Evolutionary conservation across 1,140 invertebrate genomes (phyloP).

Genomic region (Eufriesea mexicana): DNA sequence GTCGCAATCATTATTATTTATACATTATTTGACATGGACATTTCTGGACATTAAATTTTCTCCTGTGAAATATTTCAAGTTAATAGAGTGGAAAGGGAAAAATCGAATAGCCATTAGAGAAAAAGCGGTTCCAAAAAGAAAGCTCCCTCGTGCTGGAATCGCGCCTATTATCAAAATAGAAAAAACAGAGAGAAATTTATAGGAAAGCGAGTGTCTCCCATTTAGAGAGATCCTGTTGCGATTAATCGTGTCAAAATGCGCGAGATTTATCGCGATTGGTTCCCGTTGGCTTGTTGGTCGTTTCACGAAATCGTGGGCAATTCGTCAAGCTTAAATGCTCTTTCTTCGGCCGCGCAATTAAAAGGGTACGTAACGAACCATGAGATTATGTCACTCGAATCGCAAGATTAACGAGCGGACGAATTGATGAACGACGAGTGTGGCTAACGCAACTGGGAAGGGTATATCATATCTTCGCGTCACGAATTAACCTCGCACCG

Average conservation of each 20-base stretch:
- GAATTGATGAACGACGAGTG: slow-evolving; percentile 28
- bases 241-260: slow-evolving; percentile 30
- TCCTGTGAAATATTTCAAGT: no score
- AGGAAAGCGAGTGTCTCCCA: neutral
- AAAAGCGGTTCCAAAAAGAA: neutral
- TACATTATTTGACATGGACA: no score
- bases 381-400: slow-evolving; percentile 34
- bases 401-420: slow-evolving; percentile 26
- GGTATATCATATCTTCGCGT: slow-evolving; percentile 3
- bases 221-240: neutral
- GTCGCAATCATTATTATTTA: no score
- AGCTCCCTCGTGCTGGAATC: neutral
- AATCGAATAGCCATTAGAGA: no score
- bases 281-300: neutral
- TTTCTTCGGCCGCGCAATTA: slow-evolving; percentile 21
- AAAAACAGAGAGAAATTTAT: neutral
- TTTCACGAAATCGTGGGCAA: slow-evolving; percentile 31
- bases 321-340: slow-evolving; percentile 44
- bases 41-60: no score
- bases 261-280: slow-evolving; percentile 39
- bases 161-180: neutral
- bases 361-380: slow-evolving; percentile 14
- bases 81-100: no score
- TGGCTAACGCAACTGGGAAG: no score
- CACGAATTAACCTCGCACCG: neutral